Conservation (phyloP, 2,888 invertebrate genomes). For the Oxycera nigricornis region DNA sequence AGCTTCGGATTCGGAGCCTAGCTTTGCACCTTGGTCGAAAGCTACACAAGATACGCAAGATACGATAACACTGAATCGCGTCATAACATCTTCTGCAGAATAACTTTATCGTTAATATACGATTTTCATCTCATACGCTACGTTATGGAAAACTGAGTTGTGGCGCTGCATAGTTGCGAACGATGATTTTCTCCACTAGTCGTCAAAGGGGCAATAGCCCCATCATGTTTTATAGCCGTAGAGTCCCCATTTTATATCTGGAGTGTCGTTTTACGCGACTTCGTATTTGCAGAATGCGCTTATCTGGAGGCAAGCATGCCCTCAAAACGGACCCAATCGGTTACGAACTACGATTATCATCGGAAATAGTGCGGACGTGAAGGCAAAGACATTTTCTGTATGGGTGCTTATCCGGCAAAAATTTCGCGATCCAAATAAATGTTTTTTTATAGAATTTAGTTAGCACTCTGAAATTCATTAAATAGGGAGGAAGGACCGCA, state of each 20-base stretch:
- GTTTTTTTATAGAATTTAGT: too few species aligned
- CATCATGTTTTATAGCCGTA: background rate
- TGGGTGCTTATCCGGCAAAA: too few species aligned
- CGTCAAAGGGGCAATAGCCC: slow-evolving; percentile 24
- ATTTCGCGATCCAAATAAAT: too few species aligned
- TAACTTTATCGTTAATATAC: background rate
- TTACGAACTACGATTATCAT: background rate
- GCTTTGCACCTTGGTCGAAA: too few species aligned
- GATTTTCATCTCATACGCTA: background rate
- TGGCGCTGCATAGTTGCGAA: slow-evolving; percentile 1
- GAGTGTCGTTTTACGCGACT: background rate
- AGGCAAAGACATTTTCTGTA: too few species aligned
- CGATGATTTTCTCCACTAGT: slow-evolving; percentile 13
- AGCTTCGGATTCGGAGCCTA: too few species aligned
- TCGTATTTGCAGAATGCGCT: background rate
- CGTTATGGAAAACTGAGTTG: background rate
- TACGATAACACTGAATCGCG: background rate
- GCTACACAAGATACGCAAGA: too few species aligned
- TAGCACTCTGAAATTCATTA: too few species aligned
- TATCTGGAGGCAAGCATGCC: background rate
- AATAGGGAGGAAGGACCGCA: too few species aligned
- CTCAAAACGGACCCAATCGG: background rate
- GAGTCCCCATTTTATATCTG: background rate
- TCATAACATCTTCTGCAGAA: background rate
- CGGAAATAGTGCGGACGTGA: background rate